phyloP scores from a whole-genome alignment of 2,888 invertebrate genomes.

The Pyralis farinalis region DNA sequence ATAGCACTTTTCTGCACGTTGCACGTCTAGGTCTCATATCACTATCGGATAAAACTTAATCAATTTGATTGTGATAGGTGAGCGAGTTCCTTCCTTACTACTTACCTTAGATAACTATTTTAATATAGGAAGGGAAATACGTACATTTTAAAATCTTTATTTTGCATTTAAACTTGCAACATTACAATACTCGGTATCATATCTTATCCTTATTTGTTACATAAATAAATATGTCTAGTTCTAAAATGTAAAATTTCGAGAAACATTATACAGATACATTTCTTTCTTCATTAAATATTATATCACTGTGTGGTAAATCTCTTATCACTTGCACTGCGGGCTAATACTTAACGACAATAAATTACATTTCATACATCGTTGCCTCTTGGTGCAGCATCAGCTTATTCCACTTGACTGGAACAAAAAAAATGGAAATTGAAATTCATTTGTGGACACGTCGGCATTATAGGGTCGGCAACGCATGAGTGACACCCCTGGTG shows the following conservation, averaged over 20 bases:
- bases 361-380: slow-evolving; percentile 23
- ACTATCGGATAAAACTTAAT: no score
- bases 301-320: slow-evolving; percentile 37
- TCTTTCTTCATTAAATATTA: slow-evolving; percentile 42
- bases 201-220: slow-evolving; percentile 39
- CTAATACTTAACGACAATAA: slow-evolving; percentile 60
- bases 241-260: slow-evolving; percentile 57
- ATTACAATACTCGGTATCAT: slow-evolving; percentile 40
- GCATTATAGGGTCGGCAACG: no score
- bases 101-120: no score
- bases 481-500: no score
- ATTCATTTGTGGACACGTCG: no score
- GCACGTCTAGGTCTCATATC: no score
- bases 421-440: slow-evolving; percentile 25
- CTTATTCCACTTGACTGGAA: slow-evolving; percentile 68
- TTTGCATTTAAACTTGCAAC: slow-evolving; percentile 49
- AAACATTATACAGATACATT: slow-evolving; percentile 41
- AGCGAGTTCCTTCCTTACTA: no score
- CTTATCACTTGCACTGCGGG: slow-evolving; percentile 41
- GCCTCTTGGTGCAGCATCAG: slow-evolving; percentile 14
- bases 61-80: no score
- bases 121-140: no score
- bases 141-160: slow-evolving; percentile 39
- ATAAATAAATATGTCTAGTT: slow-evolving; percentile 66
- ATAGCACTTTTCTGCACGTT: no score